phyloP scores from a whole-genome alignment of 2,113 vertebrate genomes.

The Pogonocichla stellata region DNA sequence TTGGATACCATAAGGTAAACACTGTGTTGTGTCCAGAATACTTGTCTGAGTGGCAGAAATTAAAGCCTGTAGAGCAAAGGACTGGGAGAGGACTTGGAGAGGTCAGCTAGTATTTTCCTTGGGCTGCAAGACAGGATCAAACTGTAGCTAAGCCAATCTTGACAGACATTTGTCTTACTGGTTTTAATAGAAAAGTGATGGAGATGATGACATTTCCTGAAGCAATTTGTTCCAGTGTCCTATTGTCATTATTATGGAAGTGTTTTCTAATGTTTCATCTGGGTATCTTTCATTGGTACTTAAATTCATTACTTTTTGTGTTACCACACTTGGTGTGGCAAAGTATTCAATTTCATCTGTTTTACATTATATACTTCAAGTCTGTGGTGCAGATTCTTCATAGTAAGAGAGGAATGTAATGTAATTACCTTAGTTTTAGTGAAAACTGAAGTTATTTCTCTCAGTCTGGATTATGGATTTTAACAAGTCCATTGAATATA shows the following conservation, averaged over 20 bases:
- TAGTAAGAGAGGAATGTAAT: not conserved
- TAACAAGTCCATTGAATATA: not conserved
- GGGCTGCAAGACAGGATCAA: not conserved
- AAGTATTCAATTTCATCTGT: not conserved
- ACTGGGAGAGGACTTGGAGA: not conserved
- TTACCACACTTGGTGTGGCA: not conserved
- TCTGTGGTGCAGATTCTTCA: not conserved
- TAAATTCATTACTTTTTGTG: not conserved
- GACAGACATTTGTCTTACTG: not conserved
- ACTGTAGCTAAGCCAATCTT: not conserved
- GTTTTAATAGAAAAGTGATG: not conserved
- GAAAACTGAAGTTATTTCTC: not conserved
- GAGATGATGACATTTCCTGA: not conserved
- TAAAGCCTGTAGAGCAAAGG: not conserved
- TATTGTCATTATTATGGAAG: not conserved
- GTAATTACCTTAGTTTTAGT: not conserved
- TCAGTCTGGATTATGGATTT: not conserved
- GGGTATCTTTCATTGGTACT: not conserved
- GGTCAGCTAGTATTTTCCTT: not conserved
- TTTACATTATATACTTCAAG: not conserved
- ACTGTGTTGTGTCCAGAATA: not conserved
- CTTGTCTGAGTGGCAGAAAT: not conserved
- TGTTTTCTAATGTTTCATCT: not conserved
- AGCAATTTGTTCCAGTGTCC: not conserved
- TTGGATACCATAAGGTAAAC: not conserved